Evolutionary conservation across 2,113 vertebrate species (phyloP).

Genomic region (Asarcornis scutulata): DNA sequence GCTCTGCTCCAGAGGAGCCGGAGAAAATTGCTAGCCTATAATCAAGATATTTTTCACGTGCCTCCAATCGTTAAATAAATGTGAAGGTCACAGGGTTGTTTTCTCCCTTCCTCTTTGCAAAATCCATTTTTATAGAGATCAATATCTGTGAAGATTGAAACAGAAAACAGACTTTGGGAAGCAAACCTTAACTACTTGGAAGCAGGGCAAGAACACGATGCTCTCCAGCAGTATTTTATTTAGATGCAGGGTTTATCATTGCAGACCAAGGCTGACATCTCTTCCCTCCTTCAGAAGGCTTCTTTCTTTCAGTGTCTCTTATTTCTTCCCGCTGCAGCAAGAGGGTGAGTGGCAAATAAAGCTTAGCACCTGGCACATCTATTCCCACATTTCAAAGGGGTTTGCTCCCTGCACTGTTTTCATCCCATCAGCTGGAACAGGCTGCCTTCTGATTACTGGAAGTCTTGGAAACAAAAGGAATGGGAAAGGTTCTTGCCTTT

Average conservation of each 20-base stretch:
- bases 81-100: slow-evolving; percentile 25
- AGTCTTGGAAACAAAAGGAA: neutral
- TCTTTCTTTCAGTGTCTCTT: neutral
- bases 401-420: neutral
- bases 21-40: neutral
- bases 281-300: neutral
- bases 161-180: slow-evolving; percentile 4
- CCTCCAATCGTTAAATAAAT: neutral
- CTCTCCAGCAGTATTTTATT: neutral
- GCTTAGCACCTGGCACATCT: neutral
- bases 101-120: neutral
- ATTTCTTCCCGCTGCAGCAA: neutral
- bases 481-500: neutral
- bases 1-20: rapidly evolving
- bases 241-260: neutral
- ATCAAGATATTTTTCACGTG: slow-evolving; percentile 18
- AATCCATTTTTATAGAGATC: slow-evolving; percentile 25
- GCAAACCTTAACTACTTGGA: neutral
- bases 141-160: neutral
- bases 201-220: neutral
- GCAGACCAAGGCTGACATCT: neutral
- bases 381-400: neutral
- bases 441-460: neutral
- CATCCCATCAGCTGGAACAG: neutral
- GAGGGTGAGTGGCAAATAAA: neutral